Evolutionary conservation across 1,140 invertebrate genomes (phyloP), one percentile per base, ranked within the genome.

Genomic region (Habropoda laboriosa): DNA sequence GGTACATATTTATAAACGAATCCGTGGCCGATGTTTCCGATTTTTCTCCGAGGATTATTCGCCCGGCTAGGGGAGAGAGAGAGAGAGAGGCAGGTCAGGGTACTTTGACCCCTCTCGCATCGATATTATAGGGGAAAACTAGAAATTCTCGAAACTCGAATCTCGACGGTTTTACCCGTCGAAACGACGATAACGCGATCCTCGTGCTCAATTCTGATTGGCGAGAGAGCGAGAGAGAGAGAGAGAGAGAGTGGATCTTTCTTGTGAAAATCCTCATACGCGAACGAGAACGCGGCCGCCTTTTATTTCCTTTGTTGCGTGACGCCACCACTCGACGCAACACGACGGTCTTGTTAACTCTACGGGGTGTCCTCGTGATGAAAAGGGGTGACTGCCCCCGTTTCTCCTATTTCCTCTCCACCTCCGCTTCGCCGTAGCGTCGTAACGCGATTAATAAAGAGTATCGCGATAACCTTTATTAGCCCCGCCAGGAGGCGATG

Each of bases 381-480:
- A 51, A 76, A 80, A 76, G 42, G 51, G 53, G 72, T 51, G 45
- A 66, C 49, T 66, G 71, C n/a, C 71, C 77, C 49, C 42, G 61
- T 60, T 60, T 68, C 49, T 49, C 24, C 24, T 38, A 47, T 72
- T n/a, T 8, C 18, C 3, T 40, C 21, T 35, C 8, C 30, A 24
- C 51, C 35, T 12, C 7, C 32, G 49, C 66, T 79, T 71, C 68
- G 40, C 49, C 66, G 7, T n/a, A 58, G 8, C 47, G 12, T 71
- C 57, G 24, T 71, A 67, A 86, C 78, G 66, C 68, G 63, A 83
- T 86, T 86, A 86, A 83, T 75, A 83, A 86, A 80, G 67, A 77
- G n/a, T 74, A 55, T 55, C 58, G 45, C 57, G 74, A 82, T 71
- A 75, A 80, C 49, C 58, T 82, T 78, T 53, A 58, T 85, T 35